Percentiles rank a stretch among this genome's conserved stretches.
Conservation (phyloP, 23 tunicate genomes). For the Halocynthia roretzi region DNA sequence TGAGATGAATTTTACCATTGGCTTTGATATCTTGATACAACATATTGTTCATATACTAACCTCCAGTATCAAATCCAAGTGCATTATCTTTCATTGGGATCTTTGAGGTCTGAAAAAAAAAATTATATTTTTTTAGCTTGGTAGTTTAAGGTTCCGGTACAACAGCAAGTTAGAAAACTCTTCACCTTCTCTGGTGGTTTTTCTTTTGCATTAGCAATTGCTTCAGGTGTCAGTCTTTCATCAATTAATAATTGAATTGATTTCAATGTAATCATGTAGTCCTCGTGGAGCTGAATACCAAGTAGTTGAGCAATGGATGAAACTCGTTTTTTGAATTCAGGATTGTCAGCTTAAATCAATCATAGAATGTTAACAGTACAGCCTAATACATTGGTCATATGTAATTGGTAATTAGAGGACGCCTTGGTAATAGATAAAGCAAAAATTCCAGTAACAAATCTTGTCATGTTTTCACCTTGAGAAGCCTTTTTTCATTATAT, state of each 20-base stretch:
- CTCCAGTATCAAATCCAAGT: constrained; percentile 76
- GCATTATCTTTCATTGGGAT: constrained; percentile 59
- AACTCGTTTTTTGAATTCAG: constrained; percentile 55
- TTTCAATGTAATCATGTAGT: constrained; percentile 48
- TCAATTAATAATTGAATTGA: constrained; percentile 64
- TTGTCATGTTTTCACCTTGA: too few relatives aligned
- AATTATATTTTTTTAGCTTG: not conserved
- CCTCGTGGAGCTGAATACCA: constrained; percentile 69
- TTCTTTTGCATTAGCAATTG: constrained; percentile 21
- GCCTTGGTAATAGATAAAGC: too few relatives aligned
- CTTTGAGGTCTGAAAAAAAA: constrained; percentile 18
- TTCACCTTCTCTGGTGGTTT: constrained; percentile 26
- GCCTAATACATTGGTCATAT: too few relatives aligned
- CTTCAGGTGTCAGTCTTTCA: constrained; percentile 35
- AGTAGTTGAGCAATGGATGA: constrained; percentile 54
- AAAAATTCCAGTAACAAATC: too few relatives aligned
- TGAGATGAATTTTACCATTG: too few relatives aligned
- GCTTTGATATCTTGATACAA: too few relatives aligned
- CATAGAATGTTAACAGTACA: not conserved
- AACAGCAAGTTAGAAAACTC: not conserved
- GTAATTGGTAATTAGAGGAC: too few relatives aligned
- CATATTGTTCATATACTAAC: not conserved
- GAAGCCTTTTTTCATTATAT: too few relatives aligned
- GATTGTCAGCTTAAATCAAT: not conserved
- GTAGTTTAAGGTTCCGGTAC: not conserved